Conservation (phyloP, 2,888 invertebrate genomes). For the Sphaerophoria taeniata region DNA sequence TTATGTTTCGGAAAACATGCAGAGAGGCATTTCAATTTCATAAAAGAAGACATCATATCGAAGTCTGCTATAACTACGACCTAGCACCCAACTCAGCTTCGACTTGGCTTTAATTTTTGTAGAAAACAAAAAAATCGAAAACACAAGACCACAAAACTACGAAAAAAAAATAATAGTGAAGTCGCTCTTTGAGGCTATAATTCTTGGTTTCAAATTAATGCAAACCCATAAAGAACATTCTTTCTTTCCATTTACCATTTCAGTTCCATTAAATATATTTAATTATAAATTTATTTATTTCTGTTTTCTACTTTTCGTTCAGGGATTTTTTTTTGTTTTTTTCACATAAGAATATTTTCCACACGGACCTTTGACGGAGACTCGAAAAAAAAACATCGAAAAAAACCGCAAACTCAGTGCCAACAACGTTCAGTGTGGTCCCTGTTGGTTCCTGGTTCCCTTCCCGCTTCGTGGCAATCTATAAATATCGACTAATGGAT, state of each 20-base stretch:
- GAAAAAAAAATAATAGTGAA: slow-evolving; percentile 2
- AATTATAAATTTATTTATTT: slow-evolving; percentile 39
- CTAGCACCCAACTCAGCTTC: too few relatives aligned
- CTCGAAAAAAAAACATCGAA: slow-evolving; percentile 33
- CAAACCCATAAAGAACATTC: slow-evolving; percentile 44
- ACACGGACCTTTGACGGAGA: slow-evolving; percentile 19
- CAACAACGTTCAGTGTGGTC: slow-evolving; percentile 45
- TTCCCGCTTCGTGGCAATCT: slow-evolving; percentile 35
- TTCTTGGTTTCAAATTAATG: slow-evolving; percentile 61
- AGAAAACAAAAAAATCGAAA: neutral
- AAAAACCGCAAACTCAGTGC: slow-evolving; percentile 63
- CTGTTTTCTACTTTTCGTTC: slow-evolving; percentile 31
- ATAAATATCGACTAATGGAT: slow-evolving; percentile 74
- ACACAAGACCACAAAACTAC: neutral
- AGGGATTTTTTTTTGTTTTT: slow-evolving; percentile 17
- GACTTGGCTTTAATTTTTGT: neutral
- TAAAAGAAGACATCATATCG: too few relatives aligned
- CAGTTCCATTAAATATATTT: slow-evolving; percentile 49
- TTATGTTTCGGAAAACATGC: too few relatives aligned
- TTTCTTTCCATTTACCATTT: slow-evolving; percentile 39
- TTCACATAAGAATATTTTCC: slow-evolving; percentile 3
- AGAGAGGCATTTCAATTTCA: too few relatives aligned
- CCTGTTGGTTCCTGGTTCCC: slow-evolving; percentile 15
- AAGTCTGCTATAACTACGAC: too few relatives aligned
- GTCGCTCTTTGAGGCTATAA: slow-evolving; percentile 3